phyloP scores from a whole-genome alignment of 2,888 invertebrate genomes.

The Druceiella hillmani region DNA sequence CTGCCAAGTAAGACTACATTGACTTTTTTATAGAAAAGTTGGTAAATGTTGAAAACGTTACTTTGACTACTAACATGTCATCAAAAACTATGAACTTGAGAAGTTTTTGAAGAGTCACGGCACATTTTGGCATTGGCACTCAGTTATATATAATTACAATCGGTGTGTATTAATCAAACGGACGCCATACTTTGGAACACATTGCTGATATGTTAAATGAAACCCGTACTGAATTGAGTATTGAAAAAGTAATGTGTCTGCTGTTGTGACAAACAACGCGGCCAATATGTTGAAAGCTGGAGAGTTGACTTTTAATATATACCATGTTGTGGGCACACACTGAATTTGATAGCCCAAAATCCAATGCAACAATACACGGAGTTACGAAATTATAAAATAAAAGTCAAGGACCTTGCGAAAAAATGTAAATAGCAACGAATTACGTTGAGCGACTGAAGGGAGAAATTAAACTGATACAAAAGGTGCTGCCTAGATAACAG shows the following conservation, averaged over 20 bases:
- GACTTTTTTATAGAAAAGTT: conserved; percentile 22
- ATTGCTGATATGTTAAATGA: conserved; percentile 25
- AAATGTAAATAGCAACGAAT: conserved; percentile 21
- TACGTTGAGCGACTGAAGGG: neutral
- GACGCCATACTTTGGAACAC: conserved; percentile 30
- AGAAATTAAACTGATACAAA: conserved; percentile 4
- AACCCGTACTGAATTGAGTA: conserved; percentile 25
- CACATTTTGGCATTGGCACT: conserved; percentile 28
- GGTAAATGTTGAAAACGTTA: conserved; percentile 19
- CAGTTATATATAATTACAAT: conserved; percentile 27
- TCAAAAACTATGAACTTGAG: conserved; percentile 18
- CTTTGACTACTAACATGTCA: conserved; percentile 3
- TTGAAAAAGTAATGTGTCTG: too few relatives aligned
- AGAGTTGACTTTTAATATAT: conserved; percentile 28
- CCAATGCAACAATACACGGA: conserved; percentile 20
- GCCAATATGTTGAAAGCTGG: conserved; percentile 27
- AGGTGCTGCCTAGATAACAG: conserved; percentile 22
- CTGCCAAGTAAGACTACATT: conserved; percentile 22
- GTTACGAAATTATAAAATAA: conserved; percentile 24
- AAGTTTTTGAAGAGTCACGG: conserved; percentile 29
- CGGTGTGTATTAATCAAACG: conserved; percentile 30
- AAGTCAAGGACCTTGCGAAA: conserved; percentile 29
- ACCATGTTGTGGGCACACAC: conserved; percentile 30
- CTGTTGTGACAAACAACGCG: too few relatives aligned
- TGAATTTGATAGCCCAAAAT: conserved; percentile 29